Evolutionary conservation across 2,797 vertebrate genomes (phyloP).

Genomic region (Antennarius maculatus): DNA sequence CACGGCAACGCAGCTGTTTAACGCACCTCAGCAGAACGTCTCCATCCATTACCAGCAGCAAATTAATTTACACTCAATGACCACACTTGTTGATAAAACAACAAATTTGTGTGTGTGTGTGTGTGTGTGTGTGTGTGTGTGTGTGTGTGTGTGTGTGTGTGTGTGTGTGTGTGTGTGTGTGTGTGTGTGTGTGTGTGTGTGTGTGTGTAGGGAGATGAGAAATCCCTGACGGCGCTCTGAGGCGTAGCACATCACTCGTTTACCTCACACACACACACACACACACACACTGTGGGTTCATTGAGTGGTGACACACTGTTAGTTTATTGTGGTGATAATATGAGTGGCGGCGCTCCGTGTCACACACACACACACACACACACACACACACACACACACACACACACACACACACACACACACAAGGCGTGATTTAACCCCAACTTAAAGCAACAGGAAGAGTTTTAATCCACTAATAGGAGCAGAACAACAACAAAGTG

Average conservation of each 20-base stretch:
- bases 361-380: too few relatives aligned
- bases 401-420: too few relatives aligned
- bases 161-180: neutral
- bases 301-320: neutral
- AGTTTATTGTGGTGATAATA: too few relatives aligned
- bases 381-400: too few relatives aligned
- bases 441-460: too few relatives aligned
- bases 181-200: too few relatives aligned
- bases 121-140: conserved; percentile 24
- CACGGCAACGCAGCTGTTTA: conserved; percentile 79
- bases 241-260: conserved; percentile 33
- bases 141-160: conserved; percentile 11
- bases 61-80: conserved; percentile 80
- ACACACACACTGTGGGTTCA: conserved; percentile 28
- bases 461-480: too few relatives aligned
- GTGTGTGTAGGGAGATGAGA: neutral
- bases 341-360: too few relatives aligned
- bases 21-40: conserved; percentile 81
- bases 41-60: conserved; percentile 81
- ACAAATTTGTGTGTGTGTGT: conserved; percentile 4
- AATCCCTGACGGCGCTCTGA: conserved; percentile 39
- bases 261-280: conserved; percentile 26
- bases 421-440: too few relatives aligned
- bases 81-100: conserved; percentile 72
- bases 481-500: neutral